Evolutionary conservation across 2,888 invertebrate genomes (phyloP).

Genomic region (Cataglyphis albicans): DNA sequence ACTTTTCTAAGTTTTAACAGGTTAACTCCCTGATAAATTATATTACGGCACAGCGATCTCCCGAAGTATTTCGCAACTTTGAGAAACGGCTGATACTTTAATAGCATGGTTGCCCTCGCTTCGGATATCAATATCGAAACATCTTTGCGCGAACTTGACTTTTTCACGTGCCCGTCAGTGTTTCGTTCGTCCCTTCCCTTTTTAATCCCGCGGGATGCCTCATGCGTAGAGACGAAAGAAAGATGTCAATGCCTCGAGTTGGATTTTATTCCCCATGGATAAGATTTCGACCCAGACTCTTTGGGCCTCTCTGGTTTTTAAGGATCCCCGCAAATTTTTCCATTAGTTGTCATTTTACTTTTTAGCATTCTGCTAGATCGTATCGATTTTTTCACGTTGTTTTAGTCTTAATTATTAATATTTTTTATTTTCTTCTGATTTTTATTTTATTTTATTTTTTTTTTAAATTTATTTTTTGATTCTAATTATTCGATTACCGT

Average conservation of each 20-base stretch:
- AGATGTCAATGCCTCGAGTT: slow-evolving; percentile 37
- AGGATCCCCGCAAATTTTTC: slow-evolving; percentile 8
- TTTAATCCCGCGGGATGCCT: slow-evolving; percentile 8
- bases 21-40: slow-evolving; percentile 49
- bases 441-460: not conserved
- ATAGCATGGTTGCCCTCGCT: slow-evolving; percentile 47
- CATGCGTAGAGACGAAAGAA: slow-evolving; percentile 36
- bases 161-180: slow-evolving; percentile 26
- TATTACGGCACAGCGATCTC: slow-evolving; percentile 33
- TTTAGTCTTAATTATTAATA: not conserved
- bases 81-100: slow-evolving; percentile 44
- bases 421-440: not conserved
- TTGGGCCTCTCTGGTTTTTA: not conserved
- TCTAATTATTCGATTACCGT: not conserved
- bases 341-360: slow-evolving; percentile 23
- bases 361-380: not conserved
- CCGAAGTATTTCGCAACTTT: slow-evolving; percentile 49
- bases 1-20: slow-evolving; percentile 46
- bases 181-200: slow-evolving; percentile 25
- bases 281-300: slow-evolving; percentile 2
- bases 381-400: not conserved
- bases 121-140: slow-evolving; percentile 19
- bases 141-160: slow-evolving; percentile 25
- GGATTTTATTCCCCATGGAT: slow-evolving; percentile 47
- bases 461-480: not conserved